Evolutionary conservation across 1,140 invertebrate species (phyloP), one percentile per base, ranked within the genome.

Genomic region (Drosophila leontia): DNA sequence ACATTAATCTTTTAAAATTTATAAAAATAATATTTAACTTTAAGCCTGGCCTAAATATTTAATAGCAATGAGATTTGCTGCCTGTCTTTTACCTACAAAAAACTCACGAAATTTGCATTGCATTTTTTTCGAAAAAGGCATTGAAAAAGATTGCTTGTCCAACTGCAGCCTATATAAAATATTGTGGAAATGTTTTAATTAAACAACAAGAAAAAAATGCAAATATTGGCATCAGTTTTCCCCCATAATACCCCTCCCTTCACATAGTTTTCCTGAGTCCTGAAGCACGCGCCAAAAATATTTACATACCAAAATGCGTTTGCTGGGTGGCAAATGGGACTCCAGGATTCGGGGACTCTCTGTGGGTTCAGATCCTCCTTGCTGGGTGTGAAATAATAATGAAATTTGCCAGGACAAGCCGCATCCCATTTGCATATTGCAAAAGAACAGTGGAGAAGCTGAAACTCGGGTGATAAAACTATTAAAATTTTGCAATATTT

Each of bases 181-280:
- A 85, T 85, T 86, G 80, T 63, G 55, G 51, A 80, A 86, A 86
- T 86, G 80, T 87, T 86, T 86, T 87, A 86, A 86, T 86, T 86
- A 86, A 86, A 88, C 76, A 55, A 55, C 51, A 51, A 51, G 11
- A 5, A 26, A 26, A 26, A 86, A 75, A 85, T 72, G 72, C 82
- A 86, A 86, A 86, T 86, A 86, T 86, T 86, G 82, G 70, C 78
- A 78, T 78, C 82, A 75, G 51, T 57, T 60, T 51, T 5, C 12
- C 32, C 41, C 26, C 29, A 23, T 12, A 26, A 47, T 17, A 19
- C 5, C 57, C 42, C 55, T 12, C 9, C 13, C 35, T 48, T 44
- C 61, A 44, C 51, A 58, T 53, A 47, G 74, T 47, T 53, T 57
- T 13, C 50, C 41, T 37, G 58, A 34, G 32, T 34, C n/a, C 48